Conservation (phyloP, 2,113 vertebrate species). For the Proterorhinus semilunaris region DNA sequence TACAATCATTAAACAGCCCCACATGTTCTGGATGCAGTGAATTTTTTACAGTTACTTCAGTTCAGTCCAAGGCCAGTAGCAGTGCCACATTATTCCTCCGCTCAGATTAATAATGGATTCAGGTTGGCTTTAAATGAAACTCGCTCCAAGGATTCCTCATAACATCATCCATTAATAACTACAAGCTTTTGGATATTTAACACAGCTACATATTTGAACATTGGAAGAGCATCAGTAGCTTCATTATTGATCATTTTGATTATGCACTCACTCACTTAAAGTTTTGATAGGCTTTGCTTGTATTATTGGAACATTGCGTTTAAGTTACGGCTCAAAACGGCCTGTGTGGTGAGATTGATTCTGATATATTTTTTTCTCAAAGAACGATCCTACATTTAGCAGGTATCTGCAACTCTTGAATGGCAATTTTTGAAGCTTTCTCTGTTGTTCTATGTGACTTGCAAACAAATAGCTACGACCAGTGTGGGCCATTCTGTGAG, state of each 20-base stretch:
- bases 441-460: not conserved
- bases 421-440: no score
- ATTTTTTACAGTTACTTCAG: slow-evolving; percentile 58
- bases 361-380: no score
- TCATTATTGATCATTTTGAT: not conserved
- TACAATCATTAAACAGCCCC: slow-evolving; percentile 56
- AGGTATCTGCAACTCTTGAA: not conserved
- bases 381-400: no score
- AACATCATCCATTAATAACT: slow-evolving; percentile 53
- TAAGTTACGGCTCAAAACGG: no score
- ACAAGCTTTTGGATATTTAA: slow-evolving; percentile 49
- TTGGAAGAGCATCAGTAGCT: not conserved
- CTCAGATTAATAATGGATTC: slow-evolving; percentile 70
- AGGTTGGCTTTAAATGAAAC: slow-evolving; percentile 54
- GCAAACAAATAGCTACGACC: not conserved
- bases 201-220: slow-evolving; percentile 7
- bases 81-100: slow-evolving; percentile 61
- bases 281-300: no score
- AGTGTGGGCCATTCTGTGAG: not conserved
- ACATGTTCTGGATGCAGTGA: slow-evolving; percentile 30
- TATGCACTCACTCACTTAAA: not conserved
- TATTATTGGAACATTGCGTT: no score
- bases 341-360: no score
- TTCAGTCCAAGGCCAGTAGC: slow-evolving; percentile 57
- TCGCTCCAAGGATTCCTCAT: slow-evolving; percentile 45